Evolutionary conservation across 92 coral and sea anemone species (phyloP).

Genomic region (Isaurus tuberculatus): DNA sequence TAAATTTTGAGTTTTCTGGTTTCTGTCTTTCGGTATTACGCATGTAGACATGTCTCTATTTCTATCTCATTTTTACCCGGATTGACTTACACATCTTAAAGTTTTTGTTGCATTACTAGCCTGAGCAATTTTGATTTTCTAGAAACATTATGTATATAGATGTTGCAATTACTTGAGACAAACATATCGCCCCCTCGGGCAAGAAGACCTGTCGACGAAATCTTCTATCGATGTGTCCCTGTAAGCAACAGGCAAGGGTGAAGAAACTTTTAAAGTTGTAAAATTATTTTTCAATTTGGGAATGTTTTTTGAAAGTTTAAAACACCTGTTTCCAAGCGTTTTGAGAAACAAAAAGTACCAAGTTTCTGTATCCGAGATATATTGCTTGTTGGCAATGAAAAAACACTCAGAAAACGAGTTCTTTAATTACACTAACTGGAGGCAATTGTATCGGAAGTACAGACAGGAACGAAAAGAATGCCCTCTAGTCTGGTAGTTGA

Average conservation of each 20-base stretch:
- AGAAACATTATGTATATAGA: neutral
- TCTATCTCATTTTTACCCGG: too few relatives aligned
- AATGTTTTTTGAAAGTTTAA: too few relatives aligned
- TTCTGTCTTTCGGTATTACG: neutral
- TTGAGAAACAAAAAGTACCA: neutral
- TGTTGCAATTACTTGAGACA: neutral
- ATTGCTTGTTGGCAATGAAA: neutral
- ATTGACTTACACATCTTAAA: neutral
- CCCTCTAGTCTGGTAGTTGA: neutral
- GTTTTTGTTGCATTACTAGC: neutral
- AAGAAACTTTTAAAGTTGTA: neutral
- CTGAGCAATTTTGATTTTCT: neutral
- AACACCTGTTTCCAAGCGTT: too few relatives aligned
- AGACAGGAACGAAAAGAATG: neutral
- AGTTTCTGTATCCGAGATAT: neutral
- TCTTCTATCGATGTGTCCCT: neutral
- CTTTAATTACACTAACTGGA: constrained; percentile 33
- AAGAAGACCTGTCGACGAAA: neutral
- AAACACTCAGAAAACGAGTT: constrained; percentile 15
- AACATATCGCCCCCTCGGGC: neutral
- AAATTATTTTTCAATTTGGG: neutral
- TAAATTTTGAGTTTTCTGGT: neutral
- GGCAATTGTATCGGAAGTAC: neutral
- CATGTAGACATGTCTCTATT: too few relatives aligned
- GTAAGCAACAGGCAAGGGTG: neutral